Percentiles rank a stretch among this genome's conserved stretches.
These are phyloP conservation scores for Heliopora coerulea DNA, from an alignment of 92 coral and sea anemone species.

Conservation along the genomic window DNA sequence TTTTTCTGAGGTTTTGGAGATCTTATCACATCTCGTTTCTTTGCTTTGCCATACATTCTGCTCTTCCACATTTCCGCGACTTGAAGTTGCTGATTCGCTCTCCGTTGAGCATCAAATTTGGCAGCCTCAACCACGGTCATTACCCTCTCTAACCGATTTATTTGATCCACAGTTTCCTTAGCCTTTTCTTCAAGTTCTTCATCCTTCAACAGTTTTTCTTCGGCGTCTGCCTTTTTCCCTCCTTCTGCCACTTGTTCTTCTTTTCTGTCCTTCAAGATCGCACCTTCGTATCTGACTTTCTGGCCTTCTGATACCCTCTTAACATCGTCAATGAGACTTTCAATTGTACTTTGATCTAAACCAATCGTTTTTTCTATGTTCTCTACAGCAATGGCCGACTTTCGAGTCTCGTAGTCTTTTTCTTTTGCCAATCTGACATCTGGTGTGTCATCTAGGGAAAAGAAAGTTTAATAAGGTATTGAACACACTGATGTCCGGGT, in stretches of 20 bases:
- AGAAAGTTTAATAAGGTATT: not conserved
- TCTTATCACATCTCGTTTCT: not conserved
- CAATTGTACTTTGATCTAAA: conserved; percentile 66
- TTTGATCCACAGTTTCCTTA: conserved; percentile 67
- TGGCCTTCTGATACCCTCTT: conserved; percentile 26
- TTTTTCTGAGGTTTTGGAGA: not conserved
- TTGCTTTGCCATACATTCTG: conserved; percentile 26
- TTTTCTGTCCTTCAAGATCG: conserved; percentile 29
- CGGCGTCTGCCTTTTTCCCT: conserved; percentile 4
- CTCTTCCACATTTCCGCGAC: conserved; percentile 37
- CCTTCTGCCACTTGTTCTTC: conserved; percentile 14
- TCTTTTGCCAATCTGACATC: conserved; percentile 45
- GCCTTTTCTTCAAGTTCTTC: conserved; percentile 74
- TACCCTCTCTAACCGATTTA: conserved; percentile 79
- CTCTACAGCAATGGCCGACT: conserved; percentile 66
- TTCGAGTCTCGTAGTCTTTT: conserved; percentile 61
- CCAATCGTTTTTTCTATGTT: conserved; percentile 84
- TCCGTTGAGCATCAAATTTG: conserved; percentile 77
- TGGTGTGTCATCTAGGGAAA: conserved; percentile 34
- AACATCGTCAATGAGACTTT: conserved; percentile 69
- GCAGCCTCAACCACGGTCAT: conserved; percentile 91
- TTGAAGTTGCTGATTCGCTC: conserved; percentile 68
- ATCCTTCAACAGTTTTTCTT: conserved; percentile 65
- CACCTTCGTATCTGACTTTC: conserved; percentile 12
- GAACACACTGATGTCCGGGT: too few species aligned